phyloP scores from a whole-genome alignment of 2,888 invertebrate species.

The Caenorhabditis imperialis region DNA sequence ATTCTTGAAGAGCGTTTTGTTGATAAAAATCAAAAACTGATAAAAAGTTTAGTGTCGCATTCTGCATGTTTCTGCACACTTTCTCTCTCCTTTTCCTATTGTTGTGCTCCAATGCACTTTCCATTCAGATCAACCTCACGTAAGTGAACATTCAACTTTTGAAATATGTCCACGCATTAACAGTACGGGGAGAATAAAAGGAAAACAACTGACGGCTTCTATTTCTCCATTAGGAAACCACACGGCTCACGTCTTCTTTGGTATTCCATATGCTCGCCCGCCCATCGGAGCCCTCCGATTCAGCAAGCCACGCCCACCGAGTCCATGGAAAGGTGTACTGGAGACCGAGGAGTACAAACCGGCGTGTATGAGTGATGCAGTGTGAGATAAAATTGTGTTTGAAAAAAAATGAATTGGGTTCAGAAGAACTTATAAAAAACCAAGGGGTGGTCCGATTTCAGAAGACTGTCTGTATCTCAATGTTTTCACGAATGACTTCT shows the following conservation, averaged over 20 bases:
- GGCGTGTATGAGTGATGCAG: slow-evolving; percentile 55
- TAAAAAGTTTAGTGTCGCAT: too few relatives aligned
- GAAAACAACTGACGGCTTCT: slow-evolving; percentile 11
- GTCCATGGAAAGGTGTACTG: slow-evolving; percentile 36
- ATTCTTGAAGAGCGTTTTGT: too few relatives aligned
- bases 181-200: slow-evolving; percentile 26
- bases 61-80: too few relatives aligned
- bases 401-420: slow-evolving; percentile 5
- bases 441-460: slow-evolving; percentile 27
- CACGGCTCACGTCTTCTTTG: slow-evolving; percentile 44
- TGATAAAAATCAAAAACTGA: too few relatives aligned
- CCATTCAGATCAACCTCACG: too few relatives aligned
- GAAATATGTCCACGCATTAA: too few relatives aligned
- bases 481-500: slow-evolving; percentile 52
- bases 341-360: slow-evolving; percentile 54
- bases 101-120: too few relatives aligned
- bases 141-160: too few relatives aligned
- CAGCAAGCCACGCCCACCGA: slow-evolving; percentile 15
- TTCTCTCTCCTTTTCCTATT: too few relatives aligned
- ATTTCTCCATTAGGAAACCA: slow-evolving; percentile 44
- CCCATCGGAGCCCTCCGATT: slow-evolving; percentile 43
- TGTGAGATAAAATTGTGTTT: slow-evolving; percentile 7
- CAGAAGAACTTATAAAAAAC: slow-evolving; percentile 32
- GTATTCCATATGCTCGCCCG: slow-evolving; percentile 42
- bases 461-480: slow-evolving; percentile 57